Percentiles rank a stretch among this genome's conserved stretches.
Conservation (phyloP, 2,113 vertebrate genomes). For the pig (Sus scrofa) region T2T-Sscrofa CM000813.6:99863001-99863500, state of each 20-base stretch:
- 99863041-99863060: conserved; percentile 86
- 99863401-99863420: conserved; percentile 58
- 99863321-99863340: conserved; percentile 18
- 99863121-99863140: background rate
- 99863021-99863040: conserved; percentile 85
- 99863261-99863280: background rate
- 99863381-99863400: background rate
- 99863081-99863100: conserved; percentile 16
- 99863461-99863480: too few relatives aligned
- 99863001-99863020: conserved; percentile 87
- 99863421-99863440: too few relatives aligned
- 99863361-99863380: background rate
- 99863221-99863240: conserved; percentile 42
- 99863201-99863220: conserved; percentile 41
- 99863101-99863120: background rate
- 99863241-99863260: conserved; percentile 44
- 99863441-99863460: too few relatives aligned
- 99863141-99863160: conserved; percentile 43
- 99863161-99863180: background rate
- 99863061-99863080: background rate
- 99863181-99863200: background rate
- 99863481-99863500: too few relatives aligned
- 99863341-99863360: background rate
- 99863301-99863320: conserved; percentile 3
- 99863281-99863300: background rate